Evolutionary conservation across 2,888 invertebrate genomes (phyloP), one percentile per base, ranked within the genome.

Genomic region (Plebejus melissa): DNA sequence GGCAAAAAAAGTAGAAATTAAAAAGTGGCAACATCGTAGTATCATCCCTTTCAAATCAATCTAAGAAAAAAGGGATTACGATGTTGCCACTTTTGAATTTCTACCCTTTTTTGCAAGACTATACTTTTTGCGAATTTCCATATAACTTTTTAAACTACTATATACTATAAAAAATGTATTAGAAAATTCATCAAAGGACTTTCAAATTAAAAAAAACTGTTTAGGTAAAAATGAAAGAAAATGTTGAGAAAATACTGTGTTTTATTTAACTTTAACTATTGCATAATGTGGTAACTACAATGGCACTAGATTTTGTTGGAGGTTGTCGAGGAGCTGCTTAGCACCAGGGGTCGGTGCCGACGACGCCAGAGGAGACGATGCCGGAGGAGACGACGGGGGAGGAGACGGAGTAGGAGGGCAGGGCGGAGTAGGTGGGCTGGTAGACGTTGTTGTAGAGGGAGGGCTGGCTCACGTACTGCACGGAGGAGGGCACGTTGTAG

Each of bases 401-500:
- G 32, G 46, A 50, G 32, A 36, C 65, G 36, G 58, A 58, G 70
- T 22, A 46, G 70, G 70, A 4, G 41, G 38, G 70, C 9, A 72
- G 22, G 9, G 41, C 22, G 13, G 41, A 28, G 46, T 36, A n/a
- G 46, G 72, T 5, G 50, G 72, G 72, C 54, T 70, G 70, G 70
- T 71, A 46, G 50, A 46, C 9, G 71, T 2, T 50, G 71, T 46
- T 71, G 71, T 71, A 71, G 28, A 71, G 32, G 3, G 46, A 16
- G 72, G 72, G 72, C 54, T 72, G 72, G 72, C 72, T 72, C 72
- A 72, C 72, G 72, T 72, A 72, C 72, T 72, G 72, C 54, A 72
- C 72, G 50, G 46, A 50, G 28, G 71, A 41, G 46, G 72, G 72
- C 22, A 28, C 28, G 72, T 2, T 54, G 72, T 72, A 72, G 54